Base-by-base conservation (phyloP, 2,113 vertebrate genomes). In the Amphiprion percula region DNA sequence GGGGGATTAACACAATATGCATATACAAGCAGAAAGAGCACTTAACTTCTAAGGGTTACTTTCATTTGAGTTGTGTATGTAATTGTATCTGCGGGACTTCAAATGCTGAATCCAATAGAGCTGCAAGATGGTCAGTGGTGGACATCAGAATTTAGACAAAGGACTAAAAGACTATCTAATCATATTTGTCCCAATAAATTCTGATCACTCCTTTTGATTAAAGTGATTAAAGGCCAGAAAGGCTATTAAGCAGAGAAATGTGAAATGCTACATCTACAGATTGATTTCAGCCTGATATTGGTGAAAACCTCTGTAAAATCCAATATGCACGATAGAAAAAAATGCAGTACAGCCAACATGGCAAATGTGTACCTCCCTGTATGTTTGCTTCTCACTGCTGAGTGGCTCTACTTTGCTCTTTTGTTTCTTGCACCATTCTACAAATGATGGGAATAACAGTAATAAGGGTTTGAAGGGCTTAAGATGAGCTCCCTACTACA, bases 1-100 rank as follows among this genome's bases (percentile, higher is more conserved):
- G 21, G 21, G 21, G 21, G 21, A 80, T 87, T 82, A 87, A 87
- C 79, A 85, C 80, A 83, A 79, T 58, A 63, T 76, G 79, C 76
- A 81, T 72, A 67, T 74, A 26, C 3, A 77, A 79, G 74, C 61
- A 75, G 75, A 88, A 85, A 79, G 77, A 76, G 63, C 76, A 85
- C 71, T 93, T 90, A 84, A 84, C 74, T 83, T 84, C 74, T 84
- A 78, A 65, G 44, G 44, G 78, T 37, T 47, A 53, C 44, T 82
- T 87, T 90, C 64, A 86, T 90, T 93, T 92, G 86, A 80, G 91
- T 90, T 88, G 83, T 91, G 84, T 85, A 87, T 87, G 81, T 59
- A 64, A 86, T 90, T 73, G 56, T 66, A 68, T 89, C 71, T 67
- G 62, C 74, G 74, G 61, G 73, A 21, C 24, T 70, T 49, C 75